Evolutionary conservation across 2,113 vertebrate genomes (phyloP), one percentile per base, ranked within the genome.

Genomic region (Arothron firmamentum): DNA sequence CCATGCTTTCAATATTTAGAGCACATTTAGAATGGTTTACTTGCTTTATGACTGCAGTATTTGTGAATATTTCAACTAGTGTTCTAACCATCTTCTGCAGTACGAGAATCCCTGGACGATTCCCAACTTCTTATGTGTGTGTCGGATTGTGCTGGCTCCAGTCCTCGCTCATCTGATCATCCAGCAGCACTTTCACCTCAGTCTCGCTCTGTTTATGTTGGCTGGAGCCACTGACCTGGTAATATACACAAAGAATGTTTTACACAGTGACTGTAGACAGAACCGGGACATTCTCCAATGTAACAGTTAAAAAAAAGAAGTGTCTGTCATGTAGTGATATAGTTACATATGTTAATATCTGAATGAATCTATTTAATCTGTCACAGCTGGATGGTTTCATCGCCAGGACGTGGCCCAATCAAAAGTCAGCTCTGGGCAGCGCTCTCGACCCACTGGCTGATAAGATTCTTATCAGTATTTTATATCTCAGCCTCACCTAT

Each of bases 31-130:
- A 45, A 16, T 45, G 13, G 4, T 16, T 17, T 43, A 14, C 42
- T 43, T 43, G n/a, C n/a, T 48, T 48, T n/a, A 49, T 49, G 5
- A 17, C 47, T 18, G 3, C 47, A 49, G 9, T 18, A 6, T 48
- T 18, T 48, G 46, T 48, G 46, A n/a, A 48, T 6, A 45, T 17
- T 17, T 18, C 3, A 8, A 18, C 17, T 2, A 6, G 8, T 49
- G 2, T 49, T n/a, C 18, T 19, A n/a, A 11, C n/a, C 23, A 10
- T 65, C 75, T 52, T 28, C 15, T 34, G 18, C 80, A 98, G 96
- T 95, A 98, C 83, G 97, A 99, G 88, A 99, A 99, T 78, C 97
- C 97, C 0, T 99, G 97, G 97, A 99, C 97, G 1, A 88, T 99
- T 77, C 97, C 97, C 23, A 99, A 99, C 60, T 85, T 97, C 57